Conservation (phyloP, 2,888 invertebrate species). For the Glyphotaelius pellucidus region DNA sequence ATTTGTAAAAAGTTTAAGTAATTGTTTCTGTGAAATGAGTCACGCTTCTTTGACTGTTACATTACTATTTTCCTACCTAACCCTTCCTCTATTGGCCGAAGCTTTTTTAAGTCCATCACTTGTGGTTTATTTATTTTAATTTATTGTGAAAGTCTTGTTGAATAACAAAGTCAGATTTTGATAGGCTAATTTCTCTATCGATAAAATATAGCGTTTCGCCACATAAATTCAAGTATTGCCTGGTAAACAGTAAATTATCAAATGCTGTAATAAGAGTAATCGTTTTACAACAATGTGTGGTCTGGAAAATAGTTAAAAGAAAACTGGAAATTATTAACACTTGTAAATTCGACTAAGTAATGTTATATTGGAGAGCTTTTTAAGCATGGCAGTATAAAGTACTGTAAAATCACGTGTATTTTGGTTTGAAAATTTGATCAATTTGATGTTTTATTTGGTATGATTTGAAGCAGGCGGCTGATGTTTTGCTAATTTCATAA, state of each 20-base stretch:
- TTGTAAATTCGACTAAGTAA: not conserved
- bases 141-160: constrained; percentile 14
- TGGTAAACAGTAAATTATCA: not conserved
- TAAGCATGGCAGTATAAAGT: not conserved
- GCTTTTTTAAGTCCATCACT: not conserved
- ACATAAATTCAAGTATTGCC: not conserved
- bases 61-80: not conserved
- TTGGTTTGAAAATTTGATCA: no score
- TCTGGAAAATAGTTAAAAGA: no score
- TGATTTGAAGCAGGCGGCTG: no score
- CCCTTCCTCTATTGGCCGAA: not conserved
- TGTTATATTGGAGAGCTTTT: not conserved
- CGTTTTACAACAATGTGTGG: not conserved
- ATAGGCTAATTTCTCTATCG: constrained; percentile 1
- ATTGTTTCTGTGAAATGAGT: not conserved
- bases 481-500: no score
- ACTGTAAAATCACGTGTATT: no score
- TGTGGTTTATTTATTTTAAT: not conserved
- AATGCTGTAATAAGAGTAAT: not conserved
- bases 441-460: no score
- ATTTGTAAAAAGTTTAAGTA: not conserved
- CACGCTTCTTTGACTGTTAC: not conserved
- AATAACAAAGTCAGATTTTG: constrained; percentile 4
- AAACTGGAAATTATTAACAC: not conserved
- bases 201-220: not conserved